Evolutionary conservation across 1,140 invertebrate genomes (phyloP).

Genomic region (Cylas formicarius): DNA sequence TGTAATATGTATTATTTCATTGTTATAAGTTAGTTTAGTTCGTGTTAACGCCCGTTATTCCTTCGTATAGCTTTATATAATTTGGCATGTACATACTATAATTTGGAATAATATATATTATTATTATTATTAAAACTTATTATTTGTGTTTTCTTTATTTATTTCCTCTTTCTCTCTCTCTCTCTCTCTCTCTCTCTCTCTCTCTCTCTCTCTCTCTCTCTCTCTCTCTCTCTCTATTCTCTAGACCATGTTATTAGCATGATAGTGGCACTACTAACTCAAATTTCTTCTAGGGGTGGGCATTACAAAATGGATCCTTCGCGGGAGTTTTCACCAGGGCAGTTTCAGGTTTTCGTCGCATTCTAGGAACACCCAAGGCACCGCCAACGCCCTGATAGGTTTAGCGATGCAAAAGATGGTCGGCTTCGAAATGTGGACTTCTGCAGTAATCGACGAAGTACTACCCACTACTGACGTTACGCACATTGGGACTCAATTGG

Average conservation of each 20-base stretch:
- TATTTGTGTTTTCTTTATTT: too few relatives aligned
- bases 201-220: background rate
- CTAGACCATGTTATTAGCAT: background rate
- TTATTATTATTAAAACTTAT: too few relatives aligned
- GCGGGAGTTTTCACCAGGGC: slow-evolving; percentile 45
- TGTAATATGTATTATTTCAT: too few relatives aligned
- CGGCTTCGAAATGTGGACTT: slow-evolving; percentile 41
- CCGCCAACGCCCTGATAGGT: slow-evolving; percentile 44
- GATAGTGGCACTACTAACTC: too few relatives aligned
- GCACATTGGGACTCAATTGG: background rate
- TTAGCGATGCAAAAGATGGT: slow-evolving; percentile 39
- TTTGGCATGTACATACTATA: too few relatives aligned
- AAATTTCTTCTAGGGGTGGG: slow-evolving; percentile 37
- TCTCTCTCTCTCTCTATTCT: too few relatives aligned
- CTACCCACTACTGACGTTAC: background rate
- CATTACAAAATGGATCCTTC: slow-evolving; percentile 45
- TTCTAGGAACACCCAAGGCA: slow-evolving; percentile 46
- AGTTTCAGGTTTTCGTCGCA: slow-evolving; percentile 43
- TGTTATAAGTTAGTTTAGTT: too few relatives aligned
- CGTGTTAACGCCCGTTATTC: too few relatives aligned
- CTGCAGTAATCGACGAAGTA: slow-evolving; percentile 45
- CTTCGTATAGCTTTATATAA: too few relatives aligned
- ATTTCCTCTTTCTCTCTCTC: too few relatives aligned
- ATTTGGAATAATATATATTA: too few relatives aligned
- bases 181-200: too few relatives aligned